Percentiles rank a stretch among this genome's conserved stretches.
These are phyloP conservation scores for Drosophila bifasciata DNA, from an alignment of 1,140 invertebrate species.

Conservation along the genomic window DNA sequence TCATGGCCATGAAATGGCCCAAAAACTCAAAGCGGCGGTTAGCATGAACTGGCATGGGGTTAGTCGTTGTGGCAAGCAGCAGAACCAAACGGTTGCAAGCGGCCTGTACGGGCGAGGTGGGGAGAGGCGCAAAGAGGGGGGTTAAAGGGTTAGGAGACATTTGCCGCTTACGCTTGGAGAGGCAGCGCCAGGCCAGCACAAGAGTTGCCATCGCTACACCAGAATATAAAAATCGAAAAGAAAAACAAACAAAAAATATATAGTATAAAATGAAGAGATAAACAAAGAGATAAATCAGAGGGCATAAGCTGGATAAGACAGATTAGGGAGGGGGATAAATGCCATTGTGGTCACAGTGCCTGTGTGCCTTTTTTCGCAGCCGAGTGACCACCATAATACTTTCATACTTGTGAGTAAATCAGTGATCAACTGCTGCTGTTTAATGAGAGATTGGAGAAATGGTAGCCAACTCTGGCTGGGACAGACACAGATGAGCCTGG, in stretches of 20 bases:
- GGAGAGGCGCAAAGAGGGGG: neutral
- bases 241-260: constrained; percentile 12
- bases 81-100: constrained; percentile 23
- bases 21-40: constrained; percentile 21
- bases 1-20: constrained; percentile 38
- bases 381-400: no score
- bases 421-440: no score
- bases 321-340: no score
- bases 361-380: no score
- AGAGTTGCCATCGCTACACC: constrained; percentile 49
- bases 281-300: no score
- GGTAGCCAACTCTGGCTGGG: no score
- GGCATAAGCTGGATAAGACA: no score
- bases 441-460: no score
- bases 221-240: constrained; percentile 13
- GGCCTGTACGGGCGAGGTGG: neutral
- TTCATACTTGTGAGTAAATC: no score
- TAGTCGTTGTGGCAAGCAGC: constrained; percentile 32
- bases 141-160: constrained; percentile 12
- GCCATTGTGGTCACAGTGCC: no score
- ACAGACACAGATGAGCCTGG: neutral
- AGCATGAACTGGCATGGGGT: constrained; percentile 21
- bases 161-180: constrained; percentile 65
- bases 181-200: constrained; percentile 56
- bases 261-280: neutral